Evolutionary conservation across 2,888 invertebrate species (phyloP).

Genomic region (Subacronicta megacephala): DNA sequence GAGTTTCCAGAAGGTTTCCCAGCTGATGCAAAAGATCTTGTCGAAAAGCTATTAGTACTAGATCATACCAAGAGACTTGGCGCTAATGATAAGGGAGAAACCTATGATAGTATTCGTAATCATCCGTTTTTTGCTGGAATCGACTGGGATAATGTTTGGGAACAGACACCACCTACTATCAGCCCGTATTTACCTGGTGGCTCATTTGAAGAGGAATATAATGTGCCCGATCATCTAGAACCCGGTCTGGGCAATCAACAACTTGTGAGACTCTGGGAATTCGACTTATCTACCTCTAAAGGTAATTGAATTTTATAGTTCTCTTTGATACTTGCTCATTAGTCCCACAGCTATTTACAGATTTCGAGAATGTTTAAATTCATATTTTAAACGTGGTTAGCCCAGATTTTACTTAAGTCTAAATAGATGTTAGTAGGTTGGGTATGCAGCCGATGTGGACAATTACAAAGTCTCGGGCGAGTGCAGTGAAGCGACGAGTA

Average conservation of each 20-base stretch:
- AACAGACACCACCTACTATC: conserved; percentile 94
- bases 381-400: background rate
- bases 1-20: conserved; percentile 98
- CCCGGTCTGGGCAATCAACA: conserved; percentile 96
- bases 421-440: conserved; percentile 54
- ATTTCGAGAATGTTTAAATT: background rate
- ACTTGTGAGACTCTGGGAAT: conserved; percentile 93
- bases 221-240: conserved; percentile 94
- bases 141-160: conserved; percentile 94
- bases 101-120: conserved; percentile 94
- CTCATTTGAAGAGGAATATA: conserved; percentile 92
- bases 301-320: conserved; percentile 38
- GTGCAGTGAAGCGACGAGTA: conserved; percentile 84
- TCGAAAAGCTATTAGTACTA: conserved; percentile 95
- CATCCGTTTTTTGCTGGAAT: conserved; percentile 96
- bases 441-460: conserved; percentile 65
- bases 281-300: conserved; percentile 89
- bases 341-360: too few species aligned
- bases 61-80: conserved; percentile 95
- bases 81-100: conserved; percentile 91
- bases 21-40: conserved; percentile 95
- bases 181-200: conserved; percentile 94
- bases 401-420: conserved; percentile 5
- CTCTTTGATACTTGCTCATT: background rate
- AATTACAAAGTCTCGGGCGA: conserved; percentile 74